Percentiles rank a stretch among this genome's conserved stretches.
Conservation (phyloP, 2,888 invertebrate species). For the Hofmannophila pseudospretella region DNA sequence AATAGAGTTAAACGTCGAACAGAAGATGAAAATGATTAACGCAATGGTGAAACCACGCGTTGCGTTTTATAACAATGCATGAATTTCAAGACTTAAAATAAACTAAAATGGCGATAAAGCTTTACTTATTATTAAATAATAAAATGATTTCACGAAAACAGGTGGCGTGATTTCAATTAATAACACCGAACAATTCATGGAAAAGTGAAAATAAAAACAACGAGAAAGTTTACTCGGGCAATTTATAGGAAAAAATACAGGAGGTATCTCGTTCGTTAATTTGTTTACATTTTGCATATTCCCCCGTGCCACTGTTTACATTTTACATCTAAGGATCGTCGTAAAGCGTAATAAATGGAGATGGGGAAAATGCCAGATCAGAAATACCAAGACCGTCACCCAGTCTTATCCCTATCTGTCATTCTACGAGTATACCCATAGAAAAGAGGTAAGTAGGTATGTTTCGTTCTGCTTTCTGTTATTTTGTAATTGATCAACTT, state of each 20-base stretch:
- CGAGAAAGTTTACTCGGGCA: conserved; percentile 39
- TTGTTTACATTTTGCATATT: conserved; percentile 63
- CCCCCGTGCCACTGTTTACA: conserved; percentile 50
- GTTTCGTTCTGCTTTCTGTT: too few relatives aligned
- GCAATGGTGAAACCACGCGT: too few relatives aligned
- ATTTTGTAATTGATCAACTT: too few relatives aligned
- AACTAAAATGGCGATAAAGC: too few relatives aligned
- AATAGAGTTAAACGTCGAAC: too few relatives aligned
- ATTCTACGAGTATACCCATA: too few relatives aligned
- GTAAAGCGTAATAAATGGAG: conserved; percentile 31
- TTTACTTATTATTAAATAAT: too few relatives aligned
- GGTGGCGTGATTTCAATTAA: conserved; percentile 8
- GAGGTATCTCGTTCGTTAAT: conserved; percentile 50
- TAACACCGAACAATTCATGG: conserved; percentile 18
- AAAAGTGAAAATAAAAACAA: conserved; percentile 38
- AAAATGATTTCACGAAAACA: neutral
- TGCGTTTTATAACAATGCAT: too few relatives aligned
- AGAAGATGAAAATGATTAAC: too few relatives aligned
- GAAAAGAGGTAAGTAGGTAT: too few relatives aligned
- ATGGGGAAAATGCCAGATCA: neutral
- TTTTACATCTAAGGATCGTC: conserved; percentile 48
- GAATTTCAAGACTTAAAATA: too few relatives aligned
- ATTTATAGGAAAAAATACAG: conserved; percentile 38
- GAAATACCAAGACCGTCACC: neutral
- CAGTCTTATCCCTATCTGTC: too few relatives aligned